A percentile compares a stretch with the other conserved stretches of the same genome.
These are phyloP conservation scores for Pithys albifrons DNA, from an alignment of 2,113 vertebrate species.

Conservation along the genomic window DNA sequence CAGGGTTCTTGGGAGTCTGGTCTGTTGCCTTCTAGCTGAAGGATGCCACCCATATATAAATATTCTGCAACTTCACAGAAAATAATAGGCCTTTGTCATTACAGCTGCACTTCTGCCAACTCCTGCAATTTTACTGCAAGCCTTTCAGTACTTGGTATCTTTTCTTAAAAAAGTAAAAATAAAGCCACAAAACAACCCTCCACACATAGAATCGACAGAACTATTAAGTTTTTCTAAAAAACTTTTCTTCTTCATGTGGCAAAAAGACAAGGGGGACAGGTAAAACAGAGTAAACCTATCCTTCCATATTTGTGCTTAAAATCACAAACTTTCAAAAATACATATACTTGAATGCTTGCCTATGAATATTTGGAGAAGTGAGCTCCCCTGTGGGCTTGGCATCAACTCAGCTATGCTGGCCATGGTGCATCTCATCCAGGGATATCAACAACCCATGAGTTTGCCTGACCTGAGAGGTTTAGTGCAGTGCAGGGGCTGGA, in stretches of 20 bases:
- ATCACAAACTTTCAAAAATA: background rate
- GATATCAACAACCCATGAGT: rapidly evolving
- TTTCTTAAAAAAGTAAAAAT: background rate
- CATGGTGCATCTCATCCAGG: background rate
- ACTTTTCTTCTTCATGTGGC: background rate
- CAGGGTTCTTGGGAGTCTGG: background rate
- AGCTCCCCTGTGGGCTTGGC: background rate
- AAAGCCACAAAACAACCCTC: background rate
- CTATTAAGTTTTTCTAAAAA: background rate
- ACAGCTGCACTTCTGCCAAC: constrained; percentile 2
- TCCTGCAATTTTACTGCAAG: background rate
- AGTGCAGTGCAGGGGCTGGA: background rate
- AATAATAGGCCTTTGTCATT: background rate
- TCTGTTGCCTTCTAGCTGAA: background rate
- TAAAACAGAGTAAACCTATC: background rate
- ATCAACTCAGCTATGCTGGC: background rate
- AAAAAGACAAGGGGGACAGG: background rate
- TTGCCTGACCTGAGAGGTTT: background rate
- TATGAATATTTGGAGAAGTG: background rate
- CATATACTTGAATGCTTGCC: background rate
- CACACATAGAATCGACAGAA: rapidly evolving
- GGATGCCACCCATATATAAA: background rate
- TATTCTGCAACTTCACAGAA: background rate
- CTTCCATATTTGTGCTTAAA: background rate
- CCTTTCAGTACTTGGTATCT: background rate